Base-by-base conservation (phyloP, 2,888 invertebrate species). In the Polydrusus tereticollis region DNA sequence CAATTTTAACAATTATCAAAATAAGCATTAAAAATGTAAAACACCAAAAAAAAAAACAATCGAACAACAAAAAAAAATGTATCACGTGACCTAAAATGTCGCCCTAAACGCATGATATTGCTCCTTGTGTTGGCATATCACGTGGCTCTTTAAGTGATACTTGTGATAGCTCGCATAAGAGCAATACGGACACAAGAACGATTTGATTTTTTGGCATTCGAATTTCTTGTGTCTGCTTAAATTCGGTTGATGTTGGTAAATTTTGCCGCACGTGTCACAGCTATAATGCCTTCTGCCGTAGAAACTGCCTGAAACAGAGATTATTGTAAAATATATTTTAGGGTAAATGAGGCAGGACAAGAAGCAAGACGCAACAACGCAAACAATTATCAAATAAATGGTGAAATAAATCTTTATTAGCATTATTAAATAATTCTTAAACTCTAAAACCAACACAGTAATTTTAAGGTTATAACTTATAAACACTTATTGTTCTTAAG, bases 211-310 rank as follows among this genome's bases (percentile, higher is more conserved):
- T 78, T 89, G 88, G 82, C 93, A 93, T 83, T 93, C 92, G 84
- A 90, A 90, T 81, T 89, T 89, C 79, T 89, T 88, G 83, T 93
- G 93, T 72, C 93, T 89, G 80, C 89, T 89, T 66, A 93, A 86
- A 33, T 91, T 92, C 72, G 90, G 90, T 80, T 90, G 91, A 84
- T 90, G 89, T 83, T 89, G 89, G 87, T 94, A 94, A 69, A 89
- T 89, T 86, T 93, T 94, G 69, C 91, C 91, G 83, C 94, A 94
- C 75, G 87, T 87, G 77, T 87, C 88, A 85, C 91, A 92, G 16
- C 55, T 45, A 26, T 29, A 66, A 26, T 18, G n/a, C 23, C 36
- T 65, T 43, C 21, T 50, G 4, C 50, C 64, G 14, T 8, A 14
- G 1, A 26, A 47, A n/a, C 21, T 12, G 7, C 29, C 58, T 38